Conservation (phyloP, 2,888 invertebrate species). For the Hydrotaea cyrtoneurina region DNA sequence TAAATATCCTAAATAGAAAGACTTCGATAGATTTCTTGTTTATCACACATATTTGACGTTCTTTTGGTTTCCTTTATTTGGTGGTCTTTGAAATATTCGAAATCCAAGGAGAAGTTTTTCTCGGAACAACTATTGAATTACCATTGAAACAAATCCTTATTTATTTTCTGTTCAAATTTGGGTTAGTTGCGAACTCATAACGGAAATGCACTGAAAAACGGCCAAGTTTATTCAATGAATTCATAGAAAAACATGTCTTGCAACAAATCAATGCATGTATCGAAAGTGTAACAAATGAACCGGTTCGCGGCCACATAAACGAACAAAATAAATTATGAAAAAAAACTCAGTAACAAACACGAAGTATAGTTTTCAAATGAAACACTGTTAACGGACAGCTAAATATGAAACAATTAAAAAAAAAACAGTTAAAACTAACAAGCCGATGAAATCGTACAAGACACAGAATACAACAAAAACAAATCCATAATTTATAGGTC, state of each 20-base stretch:
- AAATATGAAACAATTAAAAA: constrained; percentile 71
- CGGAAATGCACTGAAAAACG: constrained; percentile 22
- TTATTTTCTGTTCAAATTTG: background rate
- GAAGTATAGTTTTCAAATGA: constrained; percentile 31
- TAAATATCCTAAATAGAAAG: too few relatives aligned
- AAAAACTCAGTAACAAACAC: background rate
- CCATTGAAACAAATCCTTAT: too few relatives aligned
- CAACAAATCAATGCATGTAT: background rate
- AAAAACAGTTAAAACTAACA: background rate
- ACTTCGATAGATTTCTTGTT: too few relatives aligned
- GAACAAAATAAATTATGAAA: background rate
- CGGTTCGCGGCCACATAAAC: constrained; percentile 46
- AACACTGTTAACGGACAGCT: constrained; percentile 34
- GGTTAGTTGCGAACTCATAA: constrained; percentile 5
- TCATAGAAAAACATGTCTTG: constrained; percentile 17
- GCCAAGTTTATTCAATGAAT: constrained; percentile 38
- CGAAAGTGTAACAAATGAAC: constrained; percentile 49
- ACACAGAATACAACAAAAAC: constrained; percentile 14
- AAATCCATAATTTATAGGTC: constrained; percentile 76
- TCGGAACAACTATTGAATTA: too few relatives aligned
- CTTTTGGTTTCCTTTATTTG: too few relatives aligned
- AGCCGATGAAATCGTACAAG: background rate
- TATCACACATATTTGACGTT: too few relatives aligned
- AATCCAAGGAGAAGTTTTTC: too few relatives aligned
- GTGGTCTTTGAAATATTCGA: too few relatives aligned